Conservation (phyloP, 2,888 invertebrate genomes). For the Altica lythri region DNA sequence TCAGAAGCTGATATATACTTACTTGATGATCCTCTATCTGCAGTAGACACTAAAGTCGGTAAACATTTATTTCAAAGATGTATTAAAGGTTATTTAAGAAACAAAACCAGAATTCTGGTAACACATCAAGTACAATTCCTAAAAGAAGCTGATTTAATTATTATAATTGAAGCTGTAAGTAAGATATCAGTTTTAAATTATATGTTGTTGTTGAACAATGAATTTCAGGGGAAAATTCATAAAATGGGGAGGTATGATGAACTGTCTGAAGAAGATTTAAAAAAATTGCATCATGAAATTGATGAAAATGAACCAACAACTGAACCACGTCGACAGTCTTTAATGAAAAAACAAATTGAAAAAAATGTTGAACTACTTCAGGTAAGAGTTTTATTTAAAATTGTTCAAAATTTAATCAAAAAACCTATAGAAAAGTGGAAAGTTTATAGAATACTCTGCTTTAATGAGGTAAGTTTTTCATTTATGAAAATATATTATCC, state of each 20-base stretch:
- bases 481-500: too few species aligned
- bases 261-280: constrained; percentile 59
- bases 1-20: constrained; percentile 76
- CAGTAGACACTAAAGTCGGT: constrained; percentile 78
- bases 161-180: constrained; percentile 67
- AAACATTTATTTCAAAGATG: constrained; percentile 77
- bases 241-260: constrained; percentile 63
- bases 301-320: constrained; percentile 42
- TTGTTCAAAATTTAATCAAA: too few species aligned
- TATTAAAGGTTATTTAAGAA: constrained; percentile 61
- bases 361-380: too few species aligned
- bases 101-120: constrained; percentile 76
- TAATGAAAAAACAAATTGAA: too few species aligned
- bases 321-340: too few species aligned
- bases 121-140: constrained; percentile 86
- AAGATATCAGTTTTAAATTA: constrained; percentile 18
- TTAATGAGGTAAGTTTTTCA: too few species aligned
- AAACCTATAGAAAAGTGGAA: background rate
- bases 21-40: constrained; percentile 79
- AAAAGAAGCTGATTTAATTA: constrained; percentile 66
- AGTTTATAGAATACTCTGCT: too few species aligned
- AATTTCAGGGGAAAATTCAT: constrained; percentile 67
- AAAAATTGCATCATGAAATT: constrained; percentile 39
- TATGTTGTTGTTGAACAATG: too few species aligned
- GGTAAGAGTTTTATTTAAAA: too few species aligned